Evolutionary conservation across 2,797 vertebrate species (phyloP).

Genomic region (Thamnophis elegans): DNA sequence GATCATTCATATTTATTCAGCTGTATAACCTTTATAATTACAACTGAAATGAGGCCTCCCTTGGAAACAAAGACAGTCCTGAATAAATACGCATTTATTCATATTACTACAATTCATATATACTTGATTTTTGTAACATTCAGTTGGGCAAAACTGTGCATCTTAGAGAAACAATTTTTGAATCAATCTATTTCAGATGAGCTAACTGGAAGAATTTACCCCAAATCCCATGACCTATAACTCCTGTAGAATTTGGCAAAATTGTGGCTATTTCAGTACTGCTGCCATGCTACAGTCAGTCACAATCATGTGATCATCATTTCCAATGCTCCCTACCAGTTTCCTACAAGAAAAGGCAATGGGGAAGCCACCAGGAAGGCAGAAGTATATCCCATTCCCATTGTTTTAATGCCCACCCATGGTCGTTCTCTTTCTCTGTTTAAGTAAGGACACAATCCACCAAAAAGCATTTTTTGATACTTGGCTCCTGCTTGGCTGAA

Average conservation of each 20-base stretch:
- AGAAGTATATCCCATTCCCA: background rate
- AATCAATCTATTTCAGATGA: background rate
- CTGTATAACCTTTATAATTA: slow-evolving; percentile 36
- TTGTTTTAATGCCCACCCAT: background rate
- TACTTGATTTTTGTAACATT: background rate
- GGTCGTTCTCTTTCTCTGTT: background rate
- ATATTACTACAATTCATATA: background rate
- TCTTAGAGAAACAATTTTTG: background rate
- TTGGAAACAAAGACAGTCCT: background rate
- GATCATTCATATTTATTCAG: slow-evolving; percentile 37
- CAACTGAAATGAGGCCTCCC: background rate
- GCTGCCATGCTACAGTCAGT: background rate
- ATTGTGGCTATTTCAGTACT: background rate
- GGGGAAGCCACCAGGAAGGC: background rate
- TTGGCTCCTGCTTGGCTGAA: background rate
- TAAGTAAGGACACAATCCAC: background rate
- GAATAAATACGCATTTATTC: background rate
- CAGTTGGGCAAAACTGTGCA: background rate
- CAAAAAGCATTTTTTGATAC: background rate
- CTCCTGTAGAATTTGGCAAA: background rate
- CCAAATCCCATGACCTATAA: background rate
- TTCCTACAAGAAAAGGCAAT: background rate
- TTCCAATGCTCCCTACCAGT: background rate
- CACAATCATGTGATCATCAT: background rate
- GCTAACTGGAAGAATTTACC: background rate